A percentile compares a stretch with the other conserved stretches of the same genome.
phyloP scores from a whole-genome alignment of 1,140 invertebrate genomes.

The Drosophila murphyi region DNA sequence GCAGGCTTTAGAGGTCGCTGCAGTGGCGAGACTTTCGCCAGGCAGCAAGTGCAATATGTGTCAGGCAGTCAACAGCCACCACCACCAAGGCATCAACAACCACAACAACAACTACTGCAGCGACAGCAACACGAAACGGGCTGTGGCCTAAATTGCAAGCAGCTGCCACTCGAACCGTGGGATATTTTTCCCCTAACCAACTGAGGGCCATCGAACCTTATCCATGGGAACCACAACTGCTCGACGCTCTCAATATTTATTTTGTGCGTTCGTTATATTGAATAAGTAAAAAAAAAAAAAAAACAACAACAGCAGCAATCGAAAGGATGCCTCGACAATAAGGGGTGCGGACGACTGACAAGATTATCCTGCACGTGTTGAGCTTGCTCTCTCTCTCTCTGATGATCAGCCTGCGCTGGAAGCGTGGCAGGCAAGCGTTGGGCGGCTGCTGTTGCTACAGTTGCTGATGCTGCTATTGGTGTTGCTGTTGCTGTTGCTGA shows the following conservation, averaged over 20 bases:
- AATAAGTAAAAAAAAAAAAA: slow-evolving; percentile 53
- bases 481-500: slow-evolving; percentile 19
- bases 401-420: slow-evolving; percentile 55
- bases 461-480: slow-evolving; percentile 21
- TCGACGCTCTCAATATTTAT: slow-evolving; percentile 81
- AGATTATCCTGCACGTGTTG: slow-evolving; percentile 81
- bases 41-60: slow-evolving; percentile 74
- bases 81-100: slow-evolving; percentile 27
- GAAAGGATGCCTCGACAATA: slow-evolving; percentile 40
- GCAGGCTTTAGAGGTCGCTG: slow-evolving; percentile 46
- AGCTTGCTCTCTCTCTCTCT: slow-evolving; percentile 60
- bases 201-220: slow-evolving; percentile 73
- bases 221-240: slow-evolving; percentile 84
- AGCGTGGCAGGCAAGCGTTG: slow-evolving; percentile 73
- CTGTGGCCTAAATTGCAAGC: slow-evolving; percentile 83
- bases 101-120: slow-evolving; percentile 30
- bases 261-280: slow-evolving; percentile 72
- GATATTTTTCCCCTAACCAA: slow-evolving; percentile 77
- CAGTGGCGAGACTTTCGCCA: slow-evolving; percentile 22
- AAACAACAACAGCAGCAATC: slow-evolving; percentile 22
- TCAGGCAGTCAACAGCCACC: slow-evolving; percentile 53
- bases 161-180: slow-evolving; percentile 84
- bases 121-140: slow-evolving; percentile 56
- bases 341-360: slow-evolving; percentile 47
- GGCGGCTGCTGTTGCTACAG: slow-evolving; percentile 42